A percentile compares a stretch with the other conserved stretches of the same genome.
phyloP scores from a whole-genome alignment of 1,140 invertebrate genomes.

The Aphelenchoides fujianensis region DNA sequence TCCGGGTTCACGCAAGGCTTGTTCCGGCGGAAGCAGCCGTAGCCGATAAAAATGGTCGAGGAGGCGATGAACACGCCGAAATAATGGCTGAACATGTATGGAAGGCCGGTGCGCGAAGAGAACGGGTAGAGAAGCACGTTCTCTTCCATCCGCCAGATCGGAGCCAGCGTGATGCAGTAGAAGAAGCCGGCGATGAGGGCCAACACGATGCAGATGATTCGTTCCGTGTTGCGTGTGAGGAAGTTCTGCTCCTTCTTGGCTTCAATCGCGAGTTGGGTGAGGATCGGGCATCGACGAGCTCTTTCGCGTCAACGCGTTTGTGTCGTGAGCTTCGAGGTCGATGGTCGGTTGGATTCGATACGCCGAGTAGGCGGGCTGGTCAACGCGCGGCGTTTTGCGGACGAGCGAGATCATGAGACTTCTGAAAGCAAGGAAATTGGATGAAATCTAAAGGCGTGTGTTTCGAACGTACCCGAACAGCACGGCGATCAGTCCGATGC shows the following conservation, averaged over 20 bases:
- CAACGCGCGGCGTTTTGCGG: slow-evolving; percentile 6
- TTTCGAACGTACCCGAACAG: slow-evolving; percentile 27
- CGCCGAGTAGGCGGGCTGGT: neutral
- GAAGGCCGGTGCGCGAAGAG: slow-evolving; percentile 26
- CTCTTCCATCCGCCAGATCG: slow-evolving; percentile 38
- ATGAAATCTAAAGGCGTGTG: neutral
- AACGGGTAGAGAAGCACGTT: slow-evolving; percentile 20
- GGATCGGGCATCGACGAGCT: slow-evolving; percentile 14
- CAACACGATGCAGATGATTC: slow-evolving; percentile 32
- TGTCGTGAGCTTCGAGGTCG: slow-evolving; percentile 25
- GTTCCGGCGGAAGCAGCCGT: slow-evolving; percentile 27
- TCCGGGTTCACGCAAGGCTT: slow-evolving; percentile 27
- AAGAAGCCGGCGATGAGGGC: slow-evolving; percentile 43
- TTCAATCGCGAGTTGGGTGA: neutral
- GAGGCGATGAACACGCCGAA: slow-evolving; percentile 41
- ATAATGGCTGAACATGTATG: slow-evolving; percentile 43
- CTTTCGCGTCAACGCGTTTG: slow-evolving; percentile 7
- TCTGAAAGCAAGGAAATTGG: slow-evolving; percentile 19
- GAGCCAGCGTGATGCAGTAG: slow-evolving; percentile 32
- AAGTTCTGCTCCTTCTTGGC: neutral
- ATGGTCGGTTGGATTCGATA: slow-evolving; percentile 13
- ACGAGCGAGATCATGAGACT: slow-evolving; percentile 29
- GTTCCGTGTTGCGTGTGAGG: neutral
- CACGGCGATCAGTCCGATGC: slow-evolving; percentile 26
- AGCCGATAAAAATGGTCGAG: slow-evolving; percentile 36